These are phyloP conservation scores for Cephus pulcher DNA, from an alignment of 2,888 invertebrate genomes.

Conservation along the genomic window DNA sequence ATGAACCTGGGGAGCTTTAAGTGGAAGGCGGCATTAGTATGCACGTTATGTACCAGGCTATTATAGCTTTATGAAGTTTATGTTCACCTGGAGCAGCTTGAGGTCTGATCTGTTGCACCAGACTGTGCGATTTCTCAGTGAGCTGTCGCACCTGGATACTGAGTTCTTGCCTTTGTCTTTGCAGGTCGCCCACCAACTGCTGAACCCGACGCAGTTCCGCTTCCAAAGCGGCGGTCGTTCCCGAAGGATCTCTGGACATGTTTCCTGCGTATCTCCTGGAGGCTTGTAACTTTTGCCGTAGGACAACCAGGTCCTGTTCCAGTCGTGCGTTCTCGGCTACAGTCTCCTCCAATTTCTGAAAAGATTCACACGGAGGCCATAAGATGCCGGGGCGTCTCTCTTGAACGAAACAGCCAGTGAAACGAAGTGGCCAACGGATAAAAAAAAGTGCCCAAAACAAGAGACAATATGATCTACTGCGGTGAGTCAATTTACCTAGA, in stretches of 20 bases:
- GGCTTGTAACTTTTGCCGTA: conserved; percentile 85
- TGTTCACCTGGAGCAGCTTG: conserved; percentile 25
- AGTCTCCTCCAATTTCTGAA: conserved; percentile 88
- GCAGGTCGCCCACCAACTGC: conserved; percentile 85
- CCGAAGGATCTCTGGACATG: conserved; percentile 55
- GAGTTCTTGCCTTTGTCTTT: conserved; percentile 86
- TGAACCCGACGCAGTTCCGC: conserved; percentile 88
- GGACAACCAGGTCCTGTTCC: conserved; percentile 86
- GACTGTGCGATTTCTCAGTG: conserved; percentile 82
- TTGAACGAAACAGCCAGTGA: not conserved
- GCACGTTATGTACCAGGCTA: not conserved
- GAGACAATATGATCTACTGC: not conserved
- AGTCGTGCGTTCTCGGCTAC: conserved; percentile 90
- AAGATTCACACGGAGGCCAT: not conserved
- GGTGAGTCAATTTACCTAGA: conserved; percentile 44
- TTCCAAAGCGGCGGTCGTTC: conserved; percentile 77
- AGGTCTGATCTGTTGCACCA: conserved; percentile 74
- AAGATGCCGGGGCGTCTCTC: not conserved
- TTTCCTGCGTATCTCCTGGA: conserved; percentile 70
- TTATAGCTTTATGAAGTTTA: not conserved
- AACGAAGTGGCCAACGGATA: no score
- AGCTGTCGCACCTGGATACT: conserved; percentile 87
- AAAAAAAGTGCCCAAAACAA: not conserved
- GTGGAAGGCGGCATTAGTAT: not conserved
- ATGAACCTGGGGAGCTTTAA: conserved; percentile 49